Base-by-base conservation (phyloP, 2,888 invertebrate genomes). In the Mythimna lalbum region DNA sequence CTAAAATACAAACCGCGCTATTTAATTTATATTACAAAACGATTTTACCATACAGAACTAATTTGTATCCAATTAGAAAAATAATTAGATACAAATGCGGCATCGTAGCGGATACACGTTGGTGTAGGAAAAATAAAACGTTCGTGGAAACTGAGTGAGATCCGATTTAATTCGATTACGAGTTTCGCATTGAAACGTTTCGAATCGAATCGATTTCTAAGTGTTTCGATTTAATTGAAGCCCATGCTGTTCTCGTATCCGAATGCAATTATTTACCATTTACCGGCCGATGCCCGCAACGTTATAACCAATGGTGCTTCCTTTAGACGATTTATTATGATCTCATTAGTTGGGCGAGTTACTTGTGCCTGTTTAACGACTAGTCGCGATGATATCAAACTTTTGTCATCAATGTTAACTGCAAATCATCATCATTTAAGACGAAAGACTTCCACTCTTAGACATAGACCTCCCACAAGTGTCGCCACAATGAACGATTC, bases 211-310 rank as follows among this genome's bases (percentile, higher is more conserved):
- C 84, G 85, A 89, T 88, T 87, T 87, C 89, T 90, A 88, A 90
- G 89, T 90, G 90, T 88, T 88, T 86, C 87, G 84, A 88, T 90
- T 91, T 90, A 90, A 90, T 91, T 89, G 88, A 84, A 86, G 85
- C 78, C 77, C 80, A 81, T 82, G 74, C 78, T 82, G 76, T 73
- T 78, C 78, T 77, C 74, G 83, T 84, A 86, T 88, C 83, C 83
- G 83, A 87, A 88, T 89, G 86, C 89, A 89, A 89, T 90, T 89
- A 90, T 90, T 89, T 89, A 87, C 86, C 90, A 88, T 88, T 90
- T 88, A 86, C 83, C 83, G 86, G 87, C 82, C 86, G 84, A 84
- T 79, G 71, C 81, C 83, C 78, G 78, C 81, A 81, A 81, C 75
- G 83, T 85, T 87, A 85, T 88, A 83, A 84, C 68, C 77, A 67